Evolutionary conservation across 2,113 vertebrate genomes (phyloP), one percentile per base, ranked within the genome.

Genomic region (Cyrtonyx montezumae): DNA sequence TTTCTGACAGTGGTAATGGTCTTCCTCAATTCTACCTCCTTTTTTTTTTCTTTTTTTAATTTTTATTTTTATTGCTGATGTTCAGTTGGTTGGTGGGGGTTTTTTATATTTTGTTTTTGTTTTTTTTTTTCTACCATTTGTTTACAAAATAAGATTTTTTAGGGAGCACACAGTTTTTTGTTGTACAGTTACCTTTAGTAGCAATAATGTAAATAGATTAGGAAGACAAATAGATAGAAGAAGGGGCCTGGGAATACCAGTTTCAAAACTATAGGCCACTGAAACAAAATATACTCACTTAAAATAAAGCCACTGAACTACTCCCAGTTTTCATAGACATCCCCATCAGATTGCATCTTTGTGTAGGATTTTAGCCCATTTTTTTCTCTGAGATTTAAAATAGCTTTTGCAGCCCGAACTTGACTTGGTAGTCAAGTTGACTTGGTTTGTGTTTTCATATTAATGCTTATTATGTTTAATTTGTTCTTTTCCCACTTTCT

Each of bases 391-490:
- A 9, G 25, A 43, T 7, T 73, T 66, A 49, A 84, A 90, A 59
- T 51, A 32, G n/a, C 12, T 73, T 88, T 16, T 78, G 10, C 14
- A 43, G 11, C 13, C 87, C 69, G 22, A 65, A 43, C 36, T 65
- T 84, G 71, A 59, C 37, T 46, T 78, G 30, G 16, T 53, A 78
- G 22, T 74, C 68, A 51, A 51, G 49, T 26, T 26, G 25, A 51
- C 26, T 43, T 85, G 68, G 15, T 34, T 82, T 84, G 9, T 80
- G 16, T 34, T 71, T 92, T 55, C 85, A 83, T 80, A 63, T 51
- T 77, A 15, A 17, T 78, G 9, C 18, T 94, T 87, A 83, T 74
- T 85, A 78, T 49, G 69, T 82, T 92, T 87, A 91, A 62, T 87
- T 92, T 87, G 3, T 22, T 92, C 22, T 28, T 62, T 90, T 89